Evolutionary conservation across 2,113 vertebrate genomes (phyloP).

Genomic region (Eira barbara): DNA sequence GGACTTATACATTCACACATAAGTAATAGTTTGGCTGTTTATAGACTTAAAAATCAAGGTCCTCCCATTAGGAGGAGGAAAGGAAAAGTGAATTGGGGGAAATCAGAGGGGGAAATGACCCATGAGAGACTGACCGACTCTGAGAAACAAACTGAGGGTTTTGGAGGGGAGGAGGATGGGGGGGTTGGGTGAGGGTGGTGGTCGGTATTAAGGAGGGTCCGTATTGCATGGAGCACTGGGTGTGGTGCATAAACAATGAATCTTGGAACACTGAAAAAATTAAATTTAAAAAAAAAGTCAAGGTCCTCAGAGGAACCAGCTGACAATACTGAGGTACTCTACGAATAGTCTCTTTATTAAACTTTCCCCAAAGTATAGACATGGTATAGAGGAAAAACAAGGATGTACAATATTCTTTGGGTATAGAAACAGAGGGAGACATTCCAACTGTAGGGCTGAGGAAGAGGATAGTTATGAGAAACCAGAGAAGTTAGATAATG

Average conservation of each 20-base stretch:
- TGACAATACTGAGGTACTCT: background rate
- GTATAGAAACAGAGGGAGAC: background rate
- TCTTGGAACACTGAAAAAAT: no score
- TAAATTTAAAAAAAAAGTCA: background rate
- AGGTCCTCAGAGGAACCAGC: background rate
- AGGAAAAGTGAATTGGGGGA: no score
- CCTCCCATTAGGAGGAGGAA: background rate
- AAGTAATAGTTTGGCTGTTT: background rate
- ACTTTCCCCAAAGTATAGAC: background rate
- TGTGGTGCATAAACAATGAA: no score
- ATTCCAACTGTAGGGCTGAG: background rate
- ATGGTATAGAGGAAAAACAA: background rate
- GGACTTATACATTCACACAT: background rate
- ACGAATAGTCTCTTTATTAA: background rate
- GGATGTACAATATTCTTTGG: background rate
- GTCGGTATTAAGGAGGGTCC: no score
- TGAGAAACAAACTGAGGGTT: no score
- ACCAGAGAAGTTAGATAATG: background rate
- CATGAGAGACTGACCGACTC: no score
- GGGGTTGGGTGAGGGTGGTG: no score
- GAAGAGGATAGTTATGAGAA: background rate
- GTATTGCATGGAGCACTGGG: no score
- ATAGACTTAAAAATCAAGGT: background rate
- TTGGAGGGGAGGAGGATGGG: no score
- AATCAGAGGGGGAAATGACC: no score